These are phyloP conservation scores for Chauna torquata DNA, from an alignment of 2,113 vertebrate species.

Conservation along the genomic window DNA sequence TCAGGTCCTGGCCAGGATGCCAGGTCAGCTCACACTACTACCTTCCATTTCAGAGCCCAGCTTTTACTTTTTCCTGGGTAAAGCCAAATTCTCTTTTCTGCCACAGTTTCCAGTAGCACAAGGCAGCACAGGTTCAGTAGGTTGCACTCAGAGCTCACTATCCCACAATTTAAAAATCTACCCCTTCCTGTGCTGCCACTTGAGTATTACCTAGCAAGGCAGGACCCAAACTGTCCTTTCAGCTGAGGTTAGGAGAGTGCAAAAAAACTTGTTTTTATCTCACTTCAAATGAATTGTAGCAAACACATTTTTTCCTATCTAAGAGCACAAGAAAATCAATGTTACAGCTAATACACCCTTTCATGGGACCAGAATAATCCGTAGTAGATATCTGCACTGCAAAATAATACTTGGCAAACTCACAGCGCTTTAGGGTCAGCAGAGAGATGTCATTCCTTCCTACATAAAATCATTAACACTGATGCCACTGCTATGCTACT, in stretches of 20 bases:
- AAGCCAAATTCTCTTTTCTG: neutral
- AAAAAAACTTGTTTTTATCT: neutral
- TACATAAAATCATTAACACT: slow-evolving; percentile 63
- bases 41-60: accelerated
- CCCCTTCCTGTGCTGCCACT: neutral
- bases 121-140: neutral
- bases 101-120: neutral
- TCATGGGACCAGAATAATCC: slow-evolving; percentile 16
- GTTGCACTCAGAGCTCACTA: neutral
- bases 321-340: slow-evolving; percentile 35
- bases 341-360: neutral
- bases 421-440: slow-evolving; percentile 28
- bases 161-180: neutral
- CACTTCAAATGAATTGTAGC: neutral
- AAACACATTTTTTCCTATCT: neutral
- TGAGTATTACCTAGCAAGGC: neutral
- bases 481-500: slow-evolving; percentile 57
- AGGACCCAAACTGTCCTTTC: neutral
- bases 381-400: slow-evolving; percentile 1
- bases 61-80: neutral
- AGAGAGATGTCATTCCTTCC: slow-evolving; percentile 54
- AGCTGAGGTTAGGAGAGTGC: neutral
- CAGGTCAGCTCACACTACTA: neutral
- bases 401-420: slow-evolving; percentile 58
- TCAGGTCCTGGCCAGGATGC: neutral